Evolutionary conservation across 2,113 vertebrate genomes (phyloP), one percentile per base, ranked within the genome.

Genomic region (Notechis scutatus): DNA sequence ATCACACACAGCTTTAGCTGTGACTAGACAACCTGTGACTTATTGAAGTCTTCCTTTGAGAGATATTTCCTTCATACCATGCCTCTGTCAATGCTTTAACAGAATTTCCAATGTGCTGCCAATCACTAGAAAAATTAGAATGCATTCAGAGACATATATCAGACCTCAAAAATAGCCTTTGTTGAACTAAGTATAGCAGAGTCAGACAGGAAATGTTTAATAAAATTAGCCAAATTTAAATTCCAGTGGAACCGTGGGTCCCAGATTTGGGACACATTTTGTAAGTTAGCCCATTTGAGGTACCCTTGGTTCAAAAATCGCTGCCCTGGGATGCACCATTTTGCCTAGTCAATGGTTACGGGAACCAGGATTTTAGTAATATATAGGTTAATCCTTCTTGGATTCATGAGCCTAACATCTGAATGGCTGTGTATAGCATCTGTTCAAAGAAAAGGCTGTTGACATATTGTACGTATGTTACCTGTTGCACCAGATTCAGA

Each of bases 401-500:
- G 21, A 61, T 15, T 91, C 54, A 18, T 91, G 39, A 29, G 81
- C 39, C 52, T 59, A 81, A n/a, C 15, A 12, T 21, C 39, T 54
- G 39, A n/a, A 85, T 29, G 45, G 42, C 1, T 18, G 50, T 39
- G 24, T 29, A 29, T 21, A 89, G n/a, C 20, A 18, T 23, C 8
- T 57, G 54, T 54, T 57, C 24, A 47, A 45, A 85, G 29, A 21
- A 12, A 18, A 54, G 23, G 26, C 5, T 2, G 26, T 20, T 55
- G n/a, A 3, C 92, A 29, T 95, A 87, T 29, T 96, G 89, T 94
- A 85, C 95, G 61, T 34, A 74, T 64, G 61, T 34, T 93, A 1
- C 95, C 54, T 91, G 55, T 11, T 55, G 52, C 54, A 57, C 6
- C 92, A 8, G 94, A 96, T 95, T 93, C 90, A 93, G n/a, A 92